A percentile compares a stretch with the other conserved stretches of the same genome.
Evolutionary conservation across 2,888 invertebrate genomes (phyloP).

Genomic region (Oxyteleia sp.): DNA sequence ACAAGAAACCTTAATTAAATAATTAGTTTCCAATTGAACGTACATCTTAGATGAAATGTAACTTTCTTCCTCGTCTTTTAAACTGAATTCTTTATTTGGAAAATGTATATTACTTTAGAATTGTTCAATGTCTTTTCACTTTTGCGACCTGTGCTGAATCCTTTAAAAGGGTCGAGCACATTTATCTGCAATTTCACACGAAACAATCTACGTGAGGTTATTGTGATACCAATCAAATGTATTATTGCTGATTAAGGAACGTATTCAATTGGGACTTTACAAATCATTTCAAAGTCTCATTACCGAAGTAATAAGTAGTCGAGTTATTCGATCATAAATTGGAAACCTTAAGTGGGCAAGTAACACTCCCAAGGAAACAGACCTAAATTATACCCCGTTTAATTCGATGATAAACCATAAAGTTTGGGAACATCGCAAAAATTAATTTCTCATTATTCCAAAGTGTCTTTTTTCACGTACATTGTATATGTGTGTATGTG

Average conservation of each 20-base stretch:
- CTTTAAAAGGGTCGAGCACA: slow-evolving; percentile 29
- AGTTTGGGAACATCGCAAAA: slow-evolving; percentile 15
- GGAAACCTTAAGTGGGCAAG: slow-evolving; percentile 40
- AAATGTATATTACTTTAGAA: slow-evolving; percentile 23
- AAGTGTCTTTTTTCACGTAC: slow-evolving; percentile 18
- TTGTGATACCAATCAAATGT: slow-evolving; percentile 48
- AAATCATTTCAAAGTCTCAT: slow-evolving; percentile 40
- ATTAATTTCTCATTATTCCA: slow-evolving; percentile 38
- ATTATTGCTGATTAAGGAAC: slow-evolving; percentile 48
- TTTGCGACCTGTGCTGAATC: slow-evolving; percentile 14
- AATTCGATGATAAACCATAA: slow-evolving; percentile 44
- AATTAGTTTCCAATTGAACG: too few species aligned
- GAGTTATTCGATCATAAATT: slow-evolving; percentile 34
- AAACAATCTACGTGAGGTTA: slow-evolving; percentile 56
- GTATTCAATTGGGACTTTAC: slow-evolving; percentile 34
- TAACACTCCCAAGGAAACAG: slow-evolving; percentile 3
- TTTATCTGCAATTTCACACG: slow-evolving; percentile 32
- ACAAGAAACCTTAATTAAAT: slow-evolving; percentile 15
- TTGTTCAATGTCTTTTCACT: slow-evolving; percentile 36
- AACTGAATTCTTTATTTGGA: slow-evolving; percentile 4
- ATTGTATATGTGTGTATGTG: slow-evolving; percentile 43
- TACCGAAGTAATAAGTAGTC: slow-evolving; percentile 47
- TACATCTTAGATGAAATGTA: too few species aligned
- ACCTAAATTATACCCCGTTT: slow-evolving; percentile 22
- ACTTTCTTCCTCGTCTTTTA: too few species aligned